Evolutionary conservation across 2,113 vertebrate genomes (phyloP).

Genomic region (Bubo bubo): DNA sequence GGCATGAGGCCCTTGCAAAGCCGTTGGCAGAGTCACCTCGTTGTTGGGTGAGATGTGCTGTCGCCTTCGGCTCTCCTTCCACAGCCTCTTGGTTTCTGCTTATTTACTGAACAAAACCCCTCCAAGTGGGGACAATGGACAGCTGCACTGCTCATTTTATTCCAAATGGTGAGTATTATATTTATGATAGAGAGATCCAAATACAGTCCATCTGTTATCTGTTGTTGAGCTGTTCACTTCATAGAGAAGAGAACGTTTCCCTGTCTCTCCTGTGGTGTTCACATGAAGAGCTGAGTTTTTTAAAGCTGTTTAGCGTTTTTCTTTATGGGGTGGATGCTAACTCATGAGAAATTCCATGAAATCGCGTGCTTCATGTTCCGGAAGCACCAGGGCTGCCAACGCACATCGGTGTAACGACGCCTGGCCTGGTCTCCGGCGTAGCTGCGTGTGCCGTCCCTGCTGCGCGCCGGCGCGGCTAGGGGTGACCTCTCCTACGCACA

Average conservation of each 20-base stretch:
- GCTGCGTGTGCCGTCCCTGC: rapidly evolving
- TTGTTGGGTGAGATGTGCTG: rapidly evolving
- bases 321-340: rapidly evolving
- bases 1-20: not conserved
- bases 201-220: slow-evolving; percentile 2
- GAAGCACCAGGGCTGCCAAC: rapidly evolving
- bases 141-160: not conserved
- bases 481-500: not conserved
- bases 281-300: not conserved
- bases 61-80: not conserved
- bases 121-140: not conserved
- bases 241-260: not conserved
- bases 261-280: not conserved
- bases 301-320: not conserved
- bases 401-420: rapidly evolving
- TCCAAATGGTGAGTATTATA: slow-evolving; percentile 27
- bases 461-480: rapidly evolving
- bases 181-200: not conserved
- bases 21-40: rapidly evolving
- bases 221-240: slow-evolving; percentile 58
- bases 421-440: rapidly evolving
- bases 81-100: not conserved
- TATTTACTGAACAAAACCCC: not conserved
- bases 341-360: rapidly evolving
- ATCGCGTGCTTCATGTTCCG: rapidly evolving